Evolutionary conservation across 2,888 invertebrate species (phyloP).

Genomic region (Ischnus inquisitorius): DNA sequence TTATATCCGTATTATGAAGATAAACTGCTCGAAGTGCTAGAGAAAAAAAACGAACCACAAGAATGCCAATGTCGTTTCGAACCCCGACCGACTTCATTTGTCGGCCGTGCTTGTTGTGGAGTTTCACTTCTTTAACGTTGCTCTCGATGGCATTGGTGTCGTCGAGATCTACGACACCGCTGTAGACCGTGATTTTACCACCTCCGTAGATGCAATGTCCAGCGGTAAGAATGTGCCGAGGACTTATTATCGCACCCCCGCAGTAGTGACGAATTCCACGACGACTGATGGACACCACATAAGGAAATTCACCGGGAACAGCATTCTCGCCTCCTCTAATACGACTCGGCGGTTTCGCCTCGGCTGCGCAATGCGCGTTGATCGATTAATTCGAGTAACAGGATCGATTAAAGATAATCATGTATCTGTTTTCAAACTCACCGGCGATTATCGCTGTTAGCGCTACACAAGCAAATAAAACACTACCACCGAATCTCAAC

Average conservation of each 20-base stretch:
- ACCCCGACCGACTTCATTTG: not conserved
- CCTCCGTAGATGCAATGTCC: constrained; percentile 74
- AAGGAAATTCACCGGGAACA: constrained; percentile 71
- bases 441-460: not conserved
- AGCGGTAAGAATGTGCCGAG: constrained; percentile 75
- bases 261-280: constrained; percentile 63
- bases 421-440: not conserved
- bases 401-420: not conserved
- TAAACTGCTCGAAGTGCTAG: too few relatives aligned
- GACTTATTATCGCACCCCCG: constrained; percentile 74
- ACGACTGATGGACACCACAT: constrained; percentile 67
- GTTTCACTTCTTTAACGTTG: not conserved
- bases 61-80: constrained; percentile 40
- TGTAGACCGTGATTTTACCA: not conserved
- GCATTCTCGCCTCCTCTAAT: constrained; percentile 73
- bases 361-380: not conserved
- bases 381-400: not conserved
- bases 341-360: constrained; percentile 51
- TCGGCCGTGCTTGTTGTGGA: not conserved
- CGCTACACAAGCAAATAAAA: not conserved
- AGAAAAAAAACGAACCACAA: constrained; percentile 17
- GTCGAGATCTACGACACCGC: not conserved
- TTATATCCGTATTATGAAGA: too few relatives aligned
- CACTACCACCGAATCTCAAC: not conserved
- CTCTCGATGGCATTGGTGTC: not conserved